Base-by-base conservation (phyloP, 2,797 vertebrate genomes). In the Amniataba percoides region DNA sequence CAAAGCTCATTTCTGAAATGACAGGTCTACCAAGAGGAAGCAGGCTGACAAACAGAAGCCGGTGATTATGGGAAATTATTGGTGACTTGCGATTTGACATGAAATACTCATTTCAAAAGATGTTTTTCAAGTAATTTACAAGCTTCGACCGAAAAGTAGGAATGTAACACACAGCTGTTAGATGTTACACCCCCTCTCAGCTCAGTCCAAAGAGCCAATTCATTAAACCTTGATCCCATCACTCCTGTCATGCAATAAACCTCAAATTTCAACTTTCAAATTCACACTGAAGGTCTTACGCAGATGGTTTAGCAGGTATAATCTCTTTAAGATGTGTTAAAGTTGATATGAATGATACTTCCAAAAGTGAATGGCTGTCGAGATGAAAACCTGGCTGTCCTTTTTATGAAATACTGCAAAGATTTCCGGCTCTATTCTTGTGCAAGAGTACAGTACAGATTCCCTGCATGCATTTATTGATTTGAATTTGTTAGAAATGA, bases 1-100 rank as follows among this genome's bases (percentile, higher is more conserved):
- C 18, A 19, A 77, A 68, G 34, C 43, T 71, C 23, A 56, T 12
- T 57, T 81, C 4, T 69, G 21, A 71, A 78, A 77, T 74, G 61
- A 82, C 65, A 69, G 64, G 48, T 13, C 3, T 61, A 15, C 1
- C 4, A 68, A 61, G 63, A 62, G 34, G 23, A 71, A 71, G 23
- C 62, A 57, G 23, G 25, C 34, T 42, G 45, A 48, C 34, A 71
- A 77, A 71, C 40, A 74, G 23, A 74, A 74, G 65, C 15, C 5
- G 0, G 62, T 43, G 57, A 79, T 77, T 31, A 77, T 69, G 16
- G 39, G 25, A 74, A 71, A 60, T 60, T 19, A 66, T 40, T 52
- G 61, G 34, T 63, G 64, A 72, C 59, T 64, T 60, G 25, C 11
- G 55, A 68, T 68, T 73, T 83, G 49, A 75, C 45, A 57, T 13